Evolutionary conservation across 2,888 invertebrate genomes (phyloP).

Genomic region (Machimus atricapillus): DNA sequence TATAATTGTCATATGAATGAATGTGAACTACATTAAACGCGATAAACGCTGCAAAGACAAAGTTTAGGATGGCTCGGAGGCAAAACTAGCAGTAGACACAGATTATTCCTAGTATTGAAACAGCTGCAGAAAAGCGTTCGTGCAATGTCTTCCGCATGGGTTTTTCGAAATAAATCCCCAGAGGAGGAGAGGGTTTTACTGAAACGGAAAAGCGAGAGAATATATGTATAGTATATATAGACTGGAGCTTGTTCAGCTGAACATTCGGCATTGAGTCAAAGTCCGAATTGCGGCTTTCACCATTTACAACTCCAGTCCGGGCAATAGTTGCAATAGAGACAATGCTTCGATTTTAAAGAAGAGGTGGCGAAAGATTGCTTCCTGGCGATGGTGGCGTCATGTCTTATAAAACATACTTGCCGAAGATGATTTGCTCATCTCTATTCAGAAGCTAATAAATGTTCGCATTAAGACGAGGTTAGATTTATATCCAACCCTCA

Average conservation of each 20-base stretch:
- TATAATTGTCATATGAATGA: background rate
- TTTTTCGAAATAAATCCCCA: background rate
- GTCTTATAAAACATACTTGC: background rate
- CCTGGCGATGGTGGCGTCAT: background rate
- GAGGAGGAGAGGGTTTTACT: background rate
- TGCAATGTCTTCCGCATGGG: background rate
- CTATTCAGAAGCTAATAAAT: background rate
- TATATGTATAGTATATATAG: no score
- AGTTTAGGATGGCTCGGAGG: background rate
- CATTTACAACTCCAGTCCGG: background rate
- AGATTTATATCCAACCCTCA: background rate
- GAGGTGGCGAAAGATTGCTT: background rate
- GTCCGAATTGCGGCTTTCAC: background rate
- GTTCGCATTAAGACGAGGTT: background rate
- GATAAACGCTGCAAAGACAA: background rate
- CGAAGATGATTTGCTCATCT: background rate
- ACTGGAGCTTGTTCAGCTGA: background rate
- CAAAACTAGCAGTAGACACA: background rate
- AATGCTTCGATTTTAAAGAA: background rate
- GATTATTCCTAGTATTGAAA: background rate
- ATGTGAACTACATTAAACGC: background rate
- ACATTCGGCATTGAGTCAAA: background rate
- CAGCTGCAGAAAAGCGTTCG: background rate
- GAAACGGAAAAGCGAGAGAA: background rate
- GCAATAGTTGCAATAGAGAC: background rate